Evolutionary conservation across 2,888 invertebrate genomes (phyloP), one percentile per base, ranked within the genome.

Genomic region (Ophioninae sp.): DNA sequence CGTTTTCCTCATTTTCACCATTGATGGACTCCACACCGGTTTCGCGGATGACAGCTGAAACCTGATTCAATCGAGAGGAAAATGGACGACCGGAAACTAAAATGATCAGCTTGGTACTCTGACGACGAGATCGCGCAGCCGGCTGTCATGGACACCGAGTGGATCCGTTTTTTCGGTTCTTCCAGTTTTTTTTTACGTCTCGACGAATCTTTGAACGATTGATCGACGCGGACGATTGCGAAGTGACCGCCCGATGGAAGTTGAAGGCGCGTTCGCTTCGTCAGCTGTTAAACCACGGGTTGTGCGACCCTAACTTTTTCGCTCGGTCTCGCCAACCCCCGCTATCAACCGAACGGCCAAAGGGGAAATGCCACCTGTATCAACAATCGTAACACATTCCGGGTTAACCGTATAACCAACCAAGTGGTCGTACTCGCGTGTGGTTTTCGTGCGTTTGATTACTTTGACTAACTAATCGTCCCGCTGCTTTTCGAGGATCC

Each of bases 401-500:
- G 23, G 39, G 41, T 23, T 21, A 62, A 57, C 57, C 20, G 61
- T 61, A 64, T 56, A 62, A 64, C 62, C 50, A 50, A 50, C 17
- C 61, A 62, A 61, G 30, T 64, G 44, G 13, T 50, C 7, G 1
- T 62, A 61, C 57, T 61, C 30, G 21, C 56, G 20, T 62, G 78
- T 74, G 57, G 77, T 74, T 82, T 82, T 68, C 74, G 82, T 67
- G 69, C 78, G 30, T 41, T 68, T 44, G 74, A 82, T 78, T 78
- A 62, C 56, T 59, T 74, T 64, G 82, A 64, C 62, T 74, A 82
- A 73, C 74, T 78, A 23, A 13, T 50, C 75, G 23, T 37, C 39
- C 62, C 68, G 59, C n/a, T 41, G 59, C 20, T 70, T 59, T 74
- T 20, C 62, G 50, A 50, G 56, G 62, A 78, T 30, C 3, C 2